phyloP scores from a whole-genome alignment of 2,888 invertebrate genomes.

The Drosophila kanekoi region DNA sequence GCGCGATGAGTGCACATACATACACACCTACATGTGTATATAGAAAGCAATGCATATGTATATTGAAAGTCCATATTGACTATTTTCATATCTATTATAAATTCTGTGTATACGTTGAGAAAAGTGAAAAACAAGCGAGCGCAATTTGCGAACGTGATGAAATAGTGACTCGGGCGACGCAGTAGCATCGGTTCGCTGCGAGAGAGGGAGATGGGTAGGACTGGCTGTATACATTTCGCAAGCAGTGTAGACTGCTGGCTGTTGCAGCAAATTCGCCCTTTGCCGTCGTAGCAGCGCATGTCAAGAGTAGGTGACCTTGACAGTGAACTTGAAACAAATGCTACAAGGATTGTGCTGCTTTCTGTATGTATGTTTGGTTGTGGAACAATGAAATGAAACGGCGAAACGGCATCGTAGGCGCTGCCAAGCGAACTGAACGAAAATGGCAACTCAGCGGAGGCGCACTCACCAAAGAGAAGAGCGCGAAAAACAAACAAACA shows the following conservation, averaged over 20 bases:
- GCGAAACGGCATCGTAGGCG: too few relatives aligned
- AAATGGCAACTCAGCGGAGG: slow-evolving; percentile 15
- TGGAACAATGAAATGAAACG: slow-evolving; percentile 40
- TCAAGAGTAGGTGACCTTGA: slow-evolving; percentile 91
- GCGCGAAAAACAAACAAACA: slow-evolving; percentile 1
- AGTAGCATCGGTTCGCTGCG: slow-evolving; percentile 4
- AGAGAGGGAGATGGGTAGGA: neutral
- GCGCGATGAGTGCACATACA: slow-evolving; percentile 4
- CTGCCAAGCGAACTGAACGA: slow-evolving; percentile 30
- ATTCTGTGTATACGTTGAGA: slow-evolving; percentile 38
- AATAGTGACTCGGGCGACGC: slow-evolving; percentile 7
- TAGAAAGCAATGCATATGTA: neutral
- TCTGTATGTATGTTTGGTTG: slow-evolving; percentile 39
- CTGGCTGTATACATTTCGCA: slow-evolving; percentile 35
- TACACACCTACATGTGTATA: neutral
- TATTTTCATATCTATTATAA: slow-evolving; percentile 36
- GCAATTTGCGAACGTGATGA: slow-evolving; percentile 29
- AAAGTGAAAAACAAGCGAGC: slow-evolving; percentile 13
- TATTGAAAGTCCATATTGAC: slow-evolving; percentile 7
- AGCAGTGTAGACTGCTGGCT: slow-evolving; percentile 47
- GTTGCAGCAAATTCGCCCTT: slow-evolving; percentile 54
- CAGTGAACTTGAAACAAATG: slow-evolving; percentile 91
- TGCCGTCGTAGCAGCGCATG: slow-evolving; percentile 86
- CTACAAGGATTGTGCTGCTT: slow-evolving; percentile 78
- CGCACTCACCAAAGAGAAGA: slow-evolving; percentile 3